phyloP scores from a whole-genome alignment of 2,888 invertebrate species.

The Hypercompe scribonia region DNA sequence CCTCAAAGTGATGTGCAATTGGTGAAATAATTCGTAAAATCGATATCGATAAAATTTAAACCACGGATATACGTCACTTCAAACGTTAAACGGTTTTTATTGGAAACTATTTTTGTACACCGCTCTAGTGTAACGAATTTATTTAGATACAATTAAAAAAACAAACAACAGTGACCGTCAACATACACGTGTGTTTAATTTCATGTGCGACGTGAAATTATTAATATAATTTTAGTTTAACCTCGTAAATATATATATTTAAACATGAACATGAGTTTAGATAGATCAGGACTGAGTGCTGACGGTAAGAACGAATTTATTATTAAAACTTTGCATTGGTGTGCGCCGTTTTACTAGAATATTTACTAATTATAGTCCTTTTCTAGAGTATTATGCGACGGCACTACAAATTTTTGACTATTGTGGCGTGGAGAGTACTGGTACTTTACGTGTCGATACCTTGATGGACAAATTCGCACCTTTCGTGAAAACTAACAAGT shows the following conservation, averaged over 20 bases:
- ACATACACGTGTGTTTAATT: slow-evolving; percentile 54
- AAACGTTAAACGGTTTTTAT: slow-evolving; percentile 61
- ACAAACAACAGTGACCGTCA: slow-evolving; percentile 69
- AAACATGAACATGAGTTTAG: slow-evolving; percentile 68
- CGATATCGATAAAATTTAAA: slow-evolving; percentile 42
- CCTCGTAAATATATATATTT: slow-evolving; percentile 24
- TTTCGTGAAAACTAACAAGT: slow-evolving; percentile 80
- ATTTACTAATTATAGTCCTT: slow-evolving; percentile 64
- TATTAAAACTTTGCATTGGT: slow-evolving; percentile 74
- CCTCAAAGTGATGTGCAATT: not conserved
- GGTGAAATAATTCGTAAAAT: not conserved
- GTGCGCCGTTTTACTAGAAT: slow-evolving; percentile 58
- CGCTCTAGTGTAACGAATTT: slow-evolving; percentile 68
- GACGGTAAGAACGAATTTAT: slow-evolving; percentile 72
- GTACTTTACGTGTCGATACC: slow-evolving; percentile 71
- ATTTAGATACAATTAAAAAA: slow-evolving; percentile 68
- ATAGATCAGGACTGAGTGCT: slow-evolving; percentile 65
- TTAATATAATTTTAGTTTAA: slow-evolving; percentile 35
- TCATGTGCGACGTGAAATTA: slow-evolving; percentile 43
- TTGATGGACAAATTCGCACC: slow-evolving; percentile 82
- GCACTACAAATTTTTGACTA: slow-evolving; percentile 80
- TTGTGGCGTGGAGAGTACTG: slow-evolving; percentile 73
- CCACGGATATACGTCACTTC: slow-evolving; percentile 29
- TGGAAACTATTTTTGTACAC: slow-evolving; percentile 71
- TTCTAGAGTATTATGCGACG: slow-evolving; percentile 78